phyloP scores from a whole-genome alignment of 1,140 invertebrate species.

The Drosophila erecta region DNA sequence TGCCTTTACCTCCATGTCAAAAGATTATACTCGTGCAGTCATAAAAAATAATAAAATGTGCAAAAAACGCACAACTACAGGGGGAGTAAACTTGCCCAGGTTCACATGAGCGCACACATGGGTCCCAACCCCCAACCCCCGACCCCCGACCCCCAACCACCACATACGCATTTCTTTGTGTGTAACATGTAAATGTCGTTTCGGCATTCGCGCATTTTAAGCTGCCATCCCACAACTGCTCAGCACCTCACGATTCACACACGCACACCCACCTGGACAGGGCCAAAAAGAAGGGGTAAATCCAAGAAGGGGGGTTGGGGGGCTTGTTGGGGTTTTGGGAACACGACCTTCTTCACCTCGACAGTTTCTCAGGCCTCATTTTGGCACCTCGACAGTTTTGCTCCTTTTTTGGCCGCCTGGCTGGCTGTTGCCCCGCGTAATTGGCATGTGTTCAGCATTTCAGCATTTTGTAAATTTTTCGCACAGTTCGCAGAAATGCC shows the following conservation, averaged over 20 bases:
- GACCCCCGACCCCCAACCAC: neutral
- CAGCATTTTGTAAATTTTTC: constrained; percentile 82
- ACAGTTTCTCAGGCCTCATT: constrained; percentile 71
- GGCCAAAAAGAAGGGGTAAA: constrained; percentile 7
- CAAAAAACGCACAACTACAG: constrained; percentile 60
- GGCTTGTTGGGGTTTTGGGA: neutral
- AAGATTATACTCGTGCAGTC: constrained; percentile 69
- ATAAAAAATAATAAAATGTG: constrained; percentile 83
- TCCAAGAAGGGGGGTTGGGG: neutral
- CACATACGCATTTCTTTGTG: constrained; percentile 46
- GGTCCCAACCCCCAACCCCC: constrained; percentile 1
- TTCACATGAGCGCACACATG: constrained; percentile 76
- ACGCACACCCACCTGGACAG: constrained; percentile 5
- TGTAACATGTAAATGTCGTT: constrained; percentile 57
- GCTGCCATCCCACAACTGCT: constrained; percentile 37
- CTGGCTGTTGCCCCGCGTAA: constrained; percentile 49
- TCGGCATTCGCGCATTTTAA: constrained; percentile 54
- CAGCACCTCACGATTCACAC: constrained; percentile 14
- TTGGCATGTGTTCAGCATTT: constrained; percentile 79
- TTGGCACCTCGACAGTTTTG: constrained; percentile 72
- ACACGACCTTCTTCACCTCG: constrained; percentile 63
- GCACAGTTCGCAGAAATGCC: constrained; percentile 71
- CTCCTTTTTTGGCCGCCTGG: constrained; percentile 19
- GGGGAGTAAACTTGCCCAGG: constrained; percentile 17
- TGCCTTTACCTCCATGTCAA: constrained; percentile 30